Evolutionary conservation across 2,888 invertebrate species (phyloP).

Genomic region (Dioctria linearis): DNA sequence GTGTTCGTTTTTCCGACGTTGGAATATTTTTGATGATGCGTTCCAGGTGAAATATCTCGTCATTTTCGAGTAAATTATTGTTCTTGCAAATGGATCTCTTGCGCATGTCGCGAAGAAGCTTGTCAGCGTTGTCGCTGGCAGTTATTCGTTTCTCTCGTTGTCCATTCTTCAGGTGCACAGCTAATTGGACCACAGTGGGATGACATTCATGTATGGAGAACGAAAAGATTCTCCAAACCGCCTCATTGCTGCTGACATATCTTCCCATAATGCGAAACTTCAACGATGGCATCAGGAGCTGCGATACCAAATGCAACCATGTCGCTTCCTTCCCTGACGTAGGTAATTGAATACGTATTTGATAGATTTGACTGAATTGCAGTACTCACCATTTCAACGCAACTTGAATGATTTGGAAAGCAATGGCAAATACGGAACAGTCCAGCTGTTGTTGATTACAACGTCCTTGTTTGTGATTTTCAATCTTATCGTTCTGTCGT

Average conservation of each 20-base stretch:
- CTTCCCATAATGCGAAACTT: not conserved
- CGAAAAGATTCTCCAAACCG: not conserved
- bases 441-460: conserved; percentile 62
- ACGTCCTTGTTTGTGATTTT: conserved; percentile 54
- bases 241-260: conserved; percentile 21
- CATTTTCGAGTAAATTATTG: not conserved
- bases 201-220: not conserved
- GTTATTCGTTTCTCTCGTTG: not conserved
- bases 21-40: not conserved
- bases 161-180: not conserved
- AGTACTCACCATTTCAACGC: conserved; percentile 58
- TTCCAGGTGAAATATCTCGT: not conserved
- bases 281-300: not conserved
- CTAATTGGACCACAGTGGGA: conserved; percentile 8
- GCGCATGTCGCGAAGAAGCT: not conserved
- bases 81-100: no score
- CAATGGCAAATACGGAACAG: conserved; percentile 64
- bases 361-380: conserved; percentile 60
- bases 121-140: not conserved
- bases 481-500: conserved; percentile 55
- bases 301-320: conserved; percentile 61
- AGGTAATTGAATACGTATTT: conserved; percentile 5
- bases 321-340: conserved; percentile 64
- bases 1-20: not conserved
- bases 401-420: conserved; percentile 47